Evolutionary conservation across 1,140 invertebrate species (phyloP).

Genomic region (Orchestia grillus): DNA sequence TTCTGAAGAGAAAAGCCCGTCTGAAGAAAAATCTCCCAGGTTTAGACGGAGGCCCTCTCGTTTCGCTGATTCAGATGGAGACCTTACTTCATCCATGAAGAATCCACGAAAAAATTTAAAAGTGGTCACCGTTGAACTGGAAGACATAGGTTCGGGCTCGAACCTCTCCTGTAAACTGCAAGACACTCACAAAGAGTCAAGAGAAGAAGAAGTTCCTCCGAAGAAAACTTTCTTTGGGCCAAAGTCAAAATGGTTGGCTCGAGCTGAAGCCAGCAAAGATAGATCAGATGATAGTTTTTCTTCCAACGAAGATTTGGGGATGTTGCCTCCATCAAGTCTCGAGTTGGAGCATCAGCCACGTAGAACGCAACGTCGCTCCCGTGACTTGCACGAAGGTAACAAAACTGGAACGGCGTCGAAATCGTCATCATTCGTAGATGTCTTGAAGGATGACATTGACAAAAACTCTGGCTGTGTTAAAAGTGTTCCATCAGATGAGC

Average conservation of each 20-base stretch:
- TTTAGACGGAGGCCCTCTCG: background rate
- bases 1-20: background rate
- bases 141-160: conserved; percentile 5
- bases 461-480: background rate
- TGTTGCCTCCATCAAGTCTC: background rate
- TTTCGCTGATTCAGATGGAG: conserved; percentile 3
- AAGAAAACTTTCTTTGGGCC: background rate
- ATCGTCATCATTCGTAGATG: background rate
- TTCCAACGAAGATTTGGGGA: background rate
- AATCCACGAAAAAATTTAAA: conserved; percentile 3
- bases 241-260: conserved; percentile 23
- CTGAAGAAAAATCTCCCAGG: background rate
- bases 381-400: background rate
- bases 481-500: background rate
- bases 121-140: background rate
- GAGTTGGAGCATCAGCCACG: background rate
- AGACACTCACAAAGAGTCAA: background rate
- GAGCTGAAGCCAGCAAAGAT: conserved; percentile 1
- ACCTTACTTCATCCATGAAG: background rate
- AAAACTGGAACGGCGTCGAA: background rate
- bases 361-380: background rate
- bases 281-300: background rate
- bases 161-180: background rate
- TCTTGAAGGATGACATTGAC: background rate
- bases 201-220: background rate